A percentile compares a stretch with the other conserved stretches of the same genome.
phyloP scores from a whole-genome alignment of 37 sponge, comb jelly and placozoan species.

The Theonella swinhoei region DNA sequence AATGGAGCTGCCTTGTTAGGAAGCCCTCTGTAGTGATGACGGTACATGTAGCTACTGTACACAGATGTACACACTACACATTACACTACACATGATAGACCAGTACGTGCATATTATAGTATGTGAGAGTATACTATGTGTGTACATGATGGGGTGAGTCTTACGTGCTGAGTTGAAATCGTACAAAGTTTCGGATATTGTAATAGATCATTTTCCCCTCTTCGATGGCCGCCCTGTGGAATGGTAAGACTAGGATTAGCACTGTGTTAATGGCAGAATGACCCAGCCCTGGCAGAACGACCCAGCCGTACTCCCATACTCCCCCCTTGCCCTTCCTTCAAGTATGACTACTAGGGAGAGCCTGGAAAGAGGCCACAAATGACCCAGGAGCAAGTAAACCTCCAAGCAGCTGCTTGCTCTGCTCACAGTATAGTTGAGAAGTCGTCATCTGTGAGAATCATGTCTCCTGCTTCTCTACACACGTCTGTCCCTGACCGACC shows the following conservation, averaged over 20 bases:
- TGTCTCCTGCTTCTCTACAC: conserved; percentile 96
- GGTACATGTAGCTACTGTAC: no score
- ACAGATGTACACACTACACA: neutral
- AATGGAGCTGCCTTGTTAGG: neutral
- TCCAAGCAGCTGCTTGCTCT: no score
- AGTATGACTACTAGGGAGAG: no score
- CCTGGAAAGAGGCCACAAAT: no score
- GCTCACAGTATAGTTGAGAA: conserved; percentile 91
- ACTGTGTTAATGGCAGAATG: no score
- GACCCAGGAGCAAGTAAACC: no score
- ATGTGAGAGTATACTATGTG: neutral
- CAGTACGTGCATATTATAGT: neutral
- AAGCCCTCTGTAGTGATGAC: no score
- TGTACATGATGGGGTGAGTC: conserved; percentile 14
- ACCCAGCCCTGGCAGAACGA: no score
- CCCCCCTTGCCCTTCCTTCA: no score
- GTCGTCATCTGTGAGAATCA: conserved; percentile 97
- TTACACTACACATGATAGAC: neutral
- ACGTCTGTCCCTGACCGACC: conserved; percentile 97
- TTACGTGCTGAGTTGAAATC: conserved; percentile 99
- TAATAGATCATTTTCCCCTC: conserved; percentile 98
- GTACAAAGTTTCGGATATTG: conserved; percentile 99
- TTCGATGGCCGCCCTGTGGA: conserved; percentile 83
- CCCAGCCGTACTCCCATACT: no score
- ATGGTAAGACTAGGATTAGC: no score